phyloP scores from a whole-genome alignment of 2,888 invertebrate species.

The Rutpela maculata region DNA sequence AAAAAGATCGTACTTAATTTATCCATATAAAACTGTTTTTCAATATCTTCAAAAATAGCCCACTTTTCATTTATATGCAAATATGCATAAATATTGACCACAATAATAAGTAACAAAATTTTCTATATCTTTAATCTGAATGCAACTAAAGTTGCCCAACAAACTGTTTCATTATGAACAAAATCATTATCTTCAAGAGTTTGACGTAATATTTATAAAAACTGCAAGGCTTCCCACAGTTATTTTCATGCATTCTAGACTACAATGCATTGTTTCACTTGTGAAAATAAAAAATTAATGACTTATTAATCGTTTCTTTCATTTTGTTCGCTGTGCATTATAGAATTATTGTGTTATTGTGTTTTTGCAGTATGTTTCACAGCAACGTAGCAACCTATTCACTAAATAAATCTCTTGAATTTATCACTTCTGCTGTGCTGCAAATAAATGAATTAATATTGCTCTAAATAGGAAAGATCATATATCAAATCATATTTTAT shows the following conservation, averaged over 20 bases:
- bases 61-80: too few species aligned
- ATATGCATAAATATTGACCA: too few species aligned
- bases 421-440: too few species aligned
- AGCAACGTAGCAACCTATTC: not conserved
- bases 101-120: not conserved
- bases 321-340: not conserved
- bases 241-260: constrained; percentile 23
- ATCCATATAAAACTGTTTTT: too few species aligned
- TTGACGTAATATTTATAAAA: constrained; percentile 14
- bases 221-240: constrained; percentile 25
- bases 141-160: constrained; percentile 9
- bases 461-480: too few species aligned
- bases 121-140: too few species aligned
- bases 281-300: constrained; percentile 29
- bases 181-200: constrained; percentile 21
- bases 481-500: too few species aligned
- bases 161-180: constrained; percentile 1
- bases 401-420: not conserved
- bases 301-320: constrained; percentile 22
- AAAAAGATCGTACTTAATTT: too few species aligned
- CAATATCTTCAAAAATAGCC: too few species aligned
- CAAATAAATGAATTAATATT: too few species aligned
- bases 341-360: not conserved
- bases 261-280: constrained; percentile 18
- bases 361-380: not conserved